Percentiles rank a stretch among this genome's conserved stretches.
These are phyloP conservation scores for Nebria ingens DNA, from an alignment of 1,140 invertebrate species.

Conservation along the genomic window DNA sequence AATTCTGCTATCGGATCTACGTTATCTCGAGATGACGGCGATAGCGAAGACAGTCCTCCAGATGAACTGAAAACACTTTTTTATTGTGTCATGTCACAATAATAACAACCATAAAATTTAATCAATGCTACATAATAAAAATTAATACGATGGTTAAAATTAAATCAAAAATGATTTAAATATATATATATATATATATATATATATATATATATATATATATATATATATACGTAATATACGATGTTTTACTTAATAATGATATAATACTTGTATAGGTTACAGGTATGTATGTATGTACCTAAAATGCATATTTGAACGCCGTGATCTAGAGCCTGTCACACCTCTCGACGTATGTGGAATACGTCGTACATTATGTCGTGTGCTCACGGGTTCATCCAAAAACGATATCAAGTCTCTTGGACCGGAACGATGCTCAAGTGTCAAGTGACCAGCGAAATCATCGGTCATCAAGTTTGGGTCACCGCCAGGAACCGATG, in stretches of 20 bases:
- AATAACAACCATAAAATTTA: too few species aligned
- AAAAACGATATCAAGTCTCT: constrained; percentile 80
- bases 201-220: constrained; percentile 1
- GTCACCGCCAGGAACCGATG: constrained; percentile 88
- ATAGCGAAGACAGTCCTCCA: constrained; percentile 65
- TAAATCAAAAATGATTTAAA: background rate
- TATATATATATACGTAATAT: background rate
- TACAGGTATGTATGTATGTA: constrained; percentile 26
- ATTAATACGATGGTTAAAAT: too few species aligned
- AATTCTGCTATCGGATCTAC: constrained; percentile 92
- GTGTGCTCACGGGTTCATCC: constrained; percentile 66
- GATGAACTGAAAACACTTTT: constrained; percentile 53
- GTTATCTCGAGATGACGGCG: constrained; percentile 76
- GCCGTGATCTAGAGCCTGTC: constrained; percentile 44
- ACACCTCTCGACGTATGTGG: constrained; percentile 54
- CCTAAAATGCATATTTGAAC: constrained; percentile 87
- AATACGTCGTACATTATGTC: constrained; percentile 69
- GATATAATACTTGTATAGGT: background rate
- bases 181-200: background rate
- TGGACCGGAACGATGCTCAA: constrained; percentile 84
- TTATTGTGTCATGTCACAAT: constrained; percentile 21
- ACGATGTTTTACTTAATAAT: background rate
- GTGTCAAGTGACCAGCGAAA: constrained; percentile 88
- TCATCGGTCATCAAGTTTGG: constrained; percentile 97
- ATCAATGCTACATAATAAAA: too few species aligned